Percentiles rank a stretch among this genome's conserved stretches.
These are phyloP conservation scores for Apis laboriosa DNA, from an alignment of 1,140 invertebrate genomes.

Conservation along the genomic window DNA sequence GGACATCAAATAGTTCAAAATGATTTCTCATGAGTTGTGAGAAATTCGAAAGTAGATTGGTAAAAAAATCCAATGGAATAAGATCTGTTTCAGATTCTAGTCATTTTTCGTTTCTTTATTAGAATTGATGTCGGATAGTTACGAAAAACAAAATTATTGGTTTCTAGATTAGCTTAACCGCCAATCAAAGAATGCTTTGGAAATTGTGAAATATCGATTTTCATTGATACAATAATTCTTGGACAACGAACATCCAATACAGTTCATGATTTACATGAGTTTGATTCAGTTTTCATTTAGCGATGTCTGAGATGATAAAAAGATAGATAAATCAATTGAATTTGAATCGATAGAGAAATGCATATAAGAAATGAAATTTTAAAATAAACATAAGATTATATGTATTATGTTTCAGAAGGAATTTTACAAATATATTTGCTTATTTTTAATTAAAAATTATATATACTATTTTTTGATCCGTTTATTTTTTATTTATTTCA, in stretches of 20 bases:
- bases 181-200: not conserved
- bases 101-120: not conserved
- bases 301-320: no score
- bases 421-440: no score
- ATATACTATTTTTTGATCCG: no score
- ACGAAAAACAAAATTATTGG: not conserved
- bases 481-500: no score
- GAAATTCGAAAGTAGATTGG: slow-evolving; percentile 4
- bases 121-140: not conserved
- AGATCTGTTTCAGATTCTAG: not conserved
- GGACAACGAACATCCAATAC: not conserved
- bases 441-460: no score
- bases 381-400: no score
- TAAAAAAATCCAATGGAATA: not conserved
- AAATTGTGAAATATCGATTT: not conserved
- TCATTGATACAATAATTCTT: not conserved
- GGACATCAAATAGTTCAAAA: not conserved
- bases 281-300: not conserved
- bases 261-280: not conserved
- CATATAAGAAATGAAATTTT: no score
- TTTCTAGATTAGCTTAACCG: not conserved
- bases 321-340: no score
- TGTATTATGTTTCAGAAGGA: no score
- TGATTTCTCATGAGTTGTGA: no score
- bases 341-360: no score